Evolutionary conservation across 2,888 invertebrate species (phyloP).

Genomic region (Isotomurus palustris): DNA sequence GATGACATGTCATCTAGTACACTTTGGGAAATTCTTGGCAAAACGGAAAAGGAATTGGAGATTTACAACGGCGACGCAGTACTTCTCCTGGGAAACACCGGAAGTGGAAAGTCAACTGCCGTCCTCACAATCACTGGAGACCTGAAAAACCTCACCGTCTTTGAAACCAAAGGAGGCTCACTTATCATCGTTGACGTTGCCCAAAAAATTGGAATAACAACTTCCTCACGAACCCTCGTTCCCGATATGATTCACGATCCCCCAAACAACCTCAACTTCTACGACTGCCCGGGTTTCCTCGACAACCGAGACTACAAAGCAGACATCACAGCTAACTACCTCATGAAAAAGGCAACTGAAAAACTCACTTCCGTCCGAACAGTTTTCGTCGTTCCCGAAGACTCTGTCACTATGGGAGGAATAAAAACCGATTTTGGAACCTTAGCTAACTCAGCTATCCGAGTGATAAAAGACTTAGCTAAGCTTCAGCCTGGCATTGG

Average conservation of each 20-base stretch:
- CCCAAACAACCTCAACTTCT: background rate
- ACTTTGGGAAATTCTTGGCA: no score
- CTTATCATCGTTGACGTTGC: background rate
- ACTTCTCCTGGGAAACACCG: background rate
- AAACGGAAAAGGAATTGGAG: no score
- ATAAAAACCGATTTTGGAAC: background rate
- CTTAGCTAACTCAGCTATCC: background rate
- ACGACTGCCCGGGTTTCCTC: slow-evolving; percentile 18
- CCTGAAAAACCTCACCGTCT: background rate
- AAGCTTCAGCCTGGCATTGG: background rate
- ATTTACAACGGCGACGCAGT: background rate
- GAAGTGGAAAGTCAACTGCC: background rate
- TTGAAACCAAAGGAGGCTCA: background rate
- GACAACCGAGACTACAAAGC: background rate
- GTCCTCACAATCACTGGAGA: background rate
- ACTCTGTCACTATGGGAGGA: background rate
- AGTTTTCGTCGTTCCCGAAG: background rate
- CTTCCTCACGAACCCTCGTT: background rate
- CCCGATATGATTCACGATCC: background rate
- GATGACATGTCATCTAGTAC: no score
- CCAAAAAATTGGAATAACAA: background rate
- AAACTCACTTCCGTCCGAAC: background rate
- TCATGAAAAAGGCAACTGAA: slow-evolving; percentile 7
- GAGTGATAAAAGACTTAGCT: background rate
- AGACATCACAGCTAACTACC: slow-evolving; percentile 14